Evolutionary conservation across 2,888 invertebrate genomes (phyloP), one percentile per base, ranked within the genome.

Genomic region (Entomobrya multifasciata): DNA sequence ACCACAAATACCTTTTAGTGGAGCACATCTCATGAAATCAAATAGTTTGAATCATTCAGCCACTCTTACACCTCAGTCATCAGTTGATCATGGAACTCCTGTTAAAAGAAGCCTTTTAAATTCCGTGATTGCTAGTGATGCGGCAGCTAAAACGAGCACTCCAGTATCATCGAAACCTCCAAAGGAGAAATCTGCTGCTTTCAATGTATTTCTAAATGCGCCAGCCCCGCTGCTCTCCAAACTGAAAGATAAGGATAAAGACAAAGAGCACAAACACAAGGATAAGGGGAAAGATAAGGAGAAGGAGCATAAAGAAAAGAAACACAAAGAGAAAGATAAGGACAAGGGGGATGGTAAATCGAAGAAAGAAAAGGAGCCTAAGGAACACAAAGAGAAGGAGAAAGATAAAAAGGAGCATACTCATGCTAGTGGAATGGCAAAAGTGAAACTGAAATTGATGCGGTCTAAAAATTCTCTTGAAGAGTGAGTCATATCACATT

Each of bases 381-480:
- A 89, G 47, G 84, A 88, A 1, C 86, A 88, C 52, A 70, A 79
- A 17, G 89, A 87, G 10, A 84, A 88, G 55, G 87, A 89, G 11
- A 78, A 88, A 62, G 72, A 83, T 20, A 88, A 88, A 55, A 79
- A 88, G 20, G 80, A 88, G 10, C 70, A n/a, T n/a, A 55, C 70
- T 55, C 49, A 72, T 47, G 62, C 88, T 0, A 88, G 87, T 82
- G 82, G 89, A 10, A 87, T 87, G 81, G 87, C 89, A 1, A 90
- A 90, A 83, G 90, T 90, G 0, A 90, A 89, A 47, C 78, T 91
- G 27, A 91, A 91, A 52, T 80, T 91, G 76, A 91, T 90, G 87
- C 67, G 91, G 44, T 91, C 91, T 1, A 91, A 91, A 79, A 90
- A 90, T 85, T 91, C 91, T 3, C 49, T 91, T 10, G 91, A 91